These are phyloP conservation scores for Laothoe populi DNA, from an alignment of 2,888 invertebrate species.

Conservation along the genomic window DNA sequence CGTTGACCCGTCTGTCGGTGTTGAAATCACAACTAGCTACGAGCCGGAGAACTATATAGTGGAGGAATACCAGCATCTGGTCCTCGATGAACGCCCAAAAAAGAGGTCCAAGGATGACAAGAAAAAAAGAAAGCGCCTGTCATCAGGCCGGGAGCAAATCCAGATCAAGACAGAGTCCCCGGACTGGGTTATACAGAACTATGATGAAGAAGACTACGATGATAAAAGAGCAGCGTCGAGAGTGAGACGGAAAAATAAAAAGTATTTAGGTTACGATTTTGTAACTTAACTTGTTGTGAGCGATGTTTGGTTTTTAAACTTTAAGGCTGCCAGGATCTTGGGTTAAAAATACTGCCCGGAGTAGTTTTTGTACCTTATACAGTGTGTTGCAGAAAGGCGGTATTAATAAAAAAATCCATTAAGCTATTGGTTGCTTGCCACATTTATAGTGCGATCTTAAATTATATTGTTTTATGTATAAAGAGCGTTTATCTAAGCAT, in stretches of 20 bases:
- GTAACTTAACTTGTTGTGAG: slow-evolving; percentile 59
- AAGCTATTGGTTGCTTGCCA: too few relatives aligned
- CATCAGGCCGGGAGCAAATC: slow-evolving; percentile 40
- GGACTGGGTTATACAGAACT: slow-evolving; percentile 74
- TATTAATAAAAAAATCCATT: too few relatives aligned
- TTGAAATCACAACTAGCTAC: slow-evolving; percentile 74
- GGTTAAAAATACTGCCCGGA: too few relatives aligned
- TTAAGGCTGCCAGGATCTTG: too few relatives aligned
- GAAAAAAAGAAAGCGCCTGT: slow-evolving; percentile 57
- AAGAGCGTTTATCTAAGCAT: too few relatives aligned
- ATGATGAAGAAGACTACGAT: slow-evolving; percentile 69
- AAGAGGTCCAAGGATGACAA: slow-evolving; percentile 62
- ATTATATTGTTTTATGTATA: too few relatives aligned
- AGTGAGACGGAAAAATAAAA: slow-evolving; percentile 79
- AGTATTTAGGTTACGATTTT: slow-evolving; percentile 76
- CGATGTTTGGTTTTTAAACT: not conserved
- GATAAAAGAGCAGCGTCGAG: slow-evolving; percentile 67
- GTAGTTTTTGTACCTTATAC: too few relatives aligned
- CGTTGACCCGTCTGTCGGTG: slow-evolving; percentile 74
- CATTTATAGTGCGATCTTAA: too few relatives aligned
- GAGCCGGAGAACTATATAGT: slow-evolving; percentile 76
- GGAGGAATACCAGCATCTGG: slow-evolving; percentile 70
- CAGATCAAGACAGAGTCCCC: slow-evolving; percentile 56
- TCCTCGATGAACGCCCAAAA: slow-evolving; percentile 66
- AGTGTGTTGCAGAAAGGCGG: too few relatives aligned